A percentile compares a stretch with the other conserved stretches of the same genome.
These are phyloP conservation scores for Dipodomys spectabilis DNA, from an alignment of 2,113 vertebrate species.

Conservation along the genomic window DNA sequence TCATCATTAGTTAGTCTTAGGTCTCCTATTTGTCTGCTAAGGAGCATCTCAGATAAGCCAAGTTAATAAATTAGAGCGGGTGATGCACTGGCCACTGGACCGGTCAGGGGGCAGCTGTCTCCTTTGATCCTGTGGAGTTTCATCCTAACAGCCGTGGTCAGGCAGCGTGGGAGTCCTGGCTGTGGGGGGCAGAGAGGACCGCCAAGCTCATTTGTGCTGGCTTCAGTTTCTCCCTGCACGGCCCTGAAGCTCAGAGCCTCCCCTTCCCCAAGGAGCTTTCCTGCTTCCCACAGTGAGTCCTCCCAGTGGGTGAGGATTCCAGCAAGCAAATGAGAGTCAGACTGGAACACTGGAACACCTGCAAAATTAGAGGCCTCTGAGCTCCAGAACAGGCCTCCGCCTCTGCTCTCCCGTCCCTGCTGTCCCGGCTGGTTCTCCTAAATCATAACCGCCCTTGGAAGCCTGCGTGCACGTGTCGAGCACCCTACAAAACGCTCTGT, in stretches of 20 bases:
- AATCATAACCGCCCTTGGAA: background rate
- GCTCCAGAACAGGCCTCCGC: background rate
- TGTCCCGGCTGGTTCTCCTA: slow-evolving; percentile 16
- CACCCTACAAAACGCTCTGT: background rate
- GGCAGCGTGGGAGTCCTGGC: slow-evolving; percentile 18
- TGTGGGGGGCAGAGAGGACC: background rate
- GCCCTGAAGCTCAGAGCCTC: slow-evolving; percentile 24
- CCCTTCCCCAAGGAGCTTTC: background rate
- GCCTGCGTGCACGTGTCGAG: background rate
- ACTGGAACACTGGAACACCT: background rate
- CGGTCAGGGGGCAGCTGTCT: slow-evolving; percentile 5
- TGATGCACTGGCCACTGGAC: slow-evolving; percentile 27
- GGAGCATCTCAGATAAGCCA: slow-evolving; percentile 48
- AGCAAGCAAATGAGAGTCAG: background rate
- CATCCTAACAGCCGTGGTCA: slow-evolving; percentile 29
- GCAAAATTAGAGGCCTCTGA: background rate
- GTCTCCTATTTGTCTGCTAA: slow-evolving; percentile 56
- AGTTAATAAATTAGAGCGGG: slow-evolving; percentile 53
- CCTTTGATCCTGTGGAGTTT: slow-evolving; percentile 69
- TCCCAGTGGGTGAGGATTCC: background rate
- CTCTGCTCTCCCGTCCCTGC: background rate
- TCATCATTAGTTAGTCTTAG: slow-evolving; percentile 74
- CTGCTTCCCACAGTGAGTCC: slow-evolving; percentile 3
- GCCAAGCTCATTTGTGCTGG: background rate
- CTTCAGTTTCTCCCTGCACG: slow-evolving; percentile 70